Conservation (phyloP, 2,888 invertebrate species). For the Sympetrum striolatum region DNA sequence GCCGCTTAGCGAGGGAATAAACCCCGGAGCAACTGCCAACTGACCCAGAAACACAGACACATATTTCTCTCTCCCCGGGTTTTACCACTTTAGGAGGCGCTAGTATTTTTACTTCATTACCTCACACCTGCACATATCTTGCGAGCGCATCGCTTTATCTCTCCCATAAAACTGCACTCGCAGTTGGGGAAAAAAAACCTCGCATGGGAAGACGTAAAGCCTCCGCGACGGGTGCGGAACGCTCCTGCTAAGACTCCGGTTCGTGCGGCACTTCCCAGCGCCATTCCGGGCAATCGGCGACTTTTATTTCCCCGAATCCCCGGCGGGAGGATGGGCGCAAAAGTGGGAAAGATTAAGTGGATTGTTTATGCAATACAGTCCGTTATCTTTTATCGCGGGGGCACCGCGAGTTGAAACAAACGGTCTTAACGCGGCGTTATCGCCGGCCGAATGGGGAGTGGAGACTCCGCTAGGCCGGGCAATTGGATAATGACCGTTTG, state of each 20-base stretch:
- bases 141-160: neutral
- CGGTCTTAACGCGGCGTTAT: neutral
- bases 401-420: slow-evolving; percentile 5
- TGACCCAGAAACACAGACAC: neutral
- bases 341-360: neutral
- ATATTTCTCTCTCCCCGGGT: neutral
- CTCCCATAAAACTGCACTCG: neutral
- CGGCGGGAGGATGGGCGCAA: neutral
- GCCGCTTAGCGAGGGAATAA: too few relatives aligned
- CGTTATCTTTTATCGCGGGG: neutral
- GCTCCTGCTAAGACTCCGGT: too few relatives aligned
- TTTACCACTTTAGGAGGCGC: neutral
- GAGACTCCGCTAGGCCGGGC: neutral
- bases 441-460: neutral
- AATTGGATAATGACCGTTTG: neutral
- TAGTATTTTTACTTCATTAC: neutral
- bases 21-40: neutral
- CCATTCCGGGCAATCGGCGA: too few relatives aligned
- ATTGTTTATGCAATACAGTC: neutral
- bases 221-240: too few relatives aligned
- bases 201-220: neutral
- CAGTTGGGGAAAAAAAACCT: neutral
- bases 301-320: neutral
- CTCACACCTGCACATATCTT: neutral
- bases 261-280: neutral